phyloP scores from a whole-genome alignment of 2,888 invertebrate species.

The Dendrolimus pini region DNA sequence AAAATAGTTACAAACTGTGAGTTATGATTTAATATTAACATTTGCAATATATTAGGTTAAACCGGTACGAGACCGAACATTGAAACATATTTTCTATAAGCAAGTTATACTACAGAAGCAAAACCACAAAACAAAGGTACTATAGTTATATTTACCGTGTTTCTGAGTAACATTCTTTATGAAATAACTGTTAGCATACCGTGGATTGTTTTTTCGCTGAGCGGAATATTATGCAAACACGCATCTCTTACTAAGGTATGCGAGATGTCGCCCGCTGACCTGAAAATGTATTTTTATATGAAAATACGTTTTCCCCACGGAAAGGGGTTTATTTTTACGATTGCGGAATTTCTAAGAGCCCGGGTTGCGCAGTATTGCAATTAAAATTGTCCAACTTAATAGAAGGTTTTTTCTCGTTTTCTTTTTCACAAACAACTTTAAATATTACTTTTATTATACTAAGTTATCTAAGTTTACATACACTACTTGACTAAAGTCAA shows the following conservation, averaged over 20 bases:
- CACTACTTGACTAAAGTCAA: too few species aligned
- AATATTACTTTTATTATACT: too few species aligned
- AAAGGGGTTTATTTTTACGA: neutral
- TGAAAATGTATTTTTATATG: constrained; percentile 22
- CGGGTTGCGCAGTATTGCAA: too few species aligned
- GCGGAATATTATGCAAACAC: constrained; percentile 14
- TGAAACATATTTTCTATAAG: too few species aligned
- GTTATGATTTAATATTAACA: too few species aligned
- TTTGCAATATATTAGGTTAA: too few species aligned
- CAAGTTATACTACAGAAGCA: neutral
- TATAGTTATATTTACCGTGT: constrained; percentile 13
- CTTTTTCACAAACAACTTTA: too few species aligned
- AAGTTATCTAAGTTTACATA: too few species aligned
- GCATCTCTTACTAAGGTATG: constrained; percentile 22
- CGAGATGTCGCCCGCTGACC: constrained; percentile 24
- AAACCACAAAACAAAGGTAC: constrained; percentile 5
- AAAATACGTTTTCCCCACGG: constrained; percentile 8
- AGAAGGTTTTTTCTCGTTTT: too few species aligned
- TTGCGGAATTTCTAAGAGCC: neutral
- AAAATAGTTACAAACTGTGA: too few species aligned
- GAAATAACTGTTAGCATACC: constrained; percentile 25
- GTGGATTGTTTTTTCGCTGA: neutral
- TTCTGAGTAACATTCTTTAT: constrained; percentile 20
- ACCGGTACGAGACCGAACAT: too few species aligned
- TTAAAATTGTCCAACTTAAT: too few species aligned